phyloP scores from a whole-genome alignment of 1,140 invertebrate genomes.

The Lepidurus packardi region DNA sequence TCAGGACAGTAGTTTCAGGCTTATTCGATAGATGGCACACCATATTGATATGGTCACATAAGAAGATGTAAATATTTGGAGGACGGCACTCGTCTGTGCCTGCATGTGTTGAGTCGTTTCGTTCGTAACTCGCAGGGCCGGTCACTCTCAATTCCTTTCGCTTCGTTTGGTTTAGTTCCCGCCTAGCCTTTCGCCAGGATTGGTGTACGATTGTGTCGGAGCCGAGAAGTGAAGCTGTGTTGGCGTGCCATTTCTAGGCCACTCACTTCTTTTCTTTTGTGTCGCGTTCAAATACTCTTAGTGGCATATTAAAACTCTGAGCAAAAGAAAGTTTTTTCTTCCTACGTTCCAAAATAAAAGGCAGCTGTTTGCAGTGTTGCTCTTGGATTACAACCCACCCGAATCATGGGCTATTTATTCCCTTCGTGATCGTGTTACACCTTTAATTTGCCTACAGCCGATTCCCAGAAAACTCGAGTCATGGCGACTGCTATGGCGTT shows the following conservation, averaged over 20 bases:
- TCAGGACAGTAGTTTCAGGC: not conserved
- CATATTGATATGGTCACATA: not conserved
- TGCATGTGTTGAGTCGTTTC: not conserved
- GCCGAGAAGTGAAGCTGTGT: not conserved
- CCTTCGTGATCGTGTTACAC: not conserved
- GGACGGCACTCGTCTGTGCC: not conserved
- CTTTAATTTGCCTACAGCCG: not conserved
- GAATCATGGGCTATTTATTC: not conserved
- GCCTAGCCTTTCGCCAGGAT: not conserved
- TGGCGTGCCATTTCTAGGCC: slow-evolving; percentile 10
- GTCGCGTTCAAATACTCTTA: not conserved
- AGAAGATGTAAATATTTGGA: not conserved
- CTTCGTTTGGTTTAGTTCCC: slow-evolving; percentile 8
- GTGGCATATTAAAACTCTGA: not conserved
- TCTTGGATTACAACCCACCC: not conserved
- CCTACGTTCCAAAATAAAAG: not conserved
- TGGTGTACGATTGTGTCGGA: not conserved
- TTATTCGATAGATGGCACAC: not conserved
- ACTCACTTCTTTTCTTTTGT: not conserved
- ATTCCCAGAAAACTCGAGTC: slow-evolving; percentile 2
- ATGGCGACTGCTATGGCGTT: not conserved
- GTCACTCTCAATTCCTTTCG: not conserved
- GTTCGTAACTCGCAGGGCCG: not conserved
- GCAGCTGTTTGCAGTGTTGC: not conserved
- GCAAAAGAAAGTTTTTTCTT: not conserved